phyloP scores from a whole-genome alignment of 2,888 invertebrate species.

The Eutolmus rufibarbis region DNA sequence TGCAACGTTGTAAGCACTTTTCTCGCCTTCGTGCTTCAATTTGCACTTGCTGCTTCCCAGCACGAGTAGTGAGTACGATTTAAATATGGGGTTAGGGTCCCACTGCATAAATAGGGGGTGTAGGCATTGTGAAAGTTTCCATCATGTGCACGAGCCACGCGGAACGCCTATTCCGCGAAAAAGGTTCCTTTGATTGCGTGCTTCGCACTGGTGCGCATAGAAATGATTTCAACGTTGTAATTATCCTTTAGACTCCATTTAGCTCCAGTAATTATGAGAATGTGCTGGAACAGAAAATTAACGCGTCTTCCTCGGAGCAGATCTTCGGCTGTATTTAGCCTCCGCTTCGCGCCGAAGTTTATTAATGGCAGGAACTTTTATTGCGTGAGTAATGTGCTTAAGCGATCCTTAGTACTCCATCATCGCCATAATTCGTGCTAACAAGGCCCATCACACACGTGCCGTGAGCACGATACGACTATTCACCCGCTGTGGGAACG shows the following conservation, averaged over 20 bases:
- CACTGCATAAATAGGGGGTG: background rate
- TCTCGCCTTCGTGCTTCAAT: background rate
- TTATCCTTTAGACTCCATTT: background rate
- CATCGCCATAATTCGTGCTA: conserved; percentile 25
- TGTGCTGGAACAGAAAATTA: background rate
- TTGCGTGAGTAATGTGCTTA: conserved; percentile 21
- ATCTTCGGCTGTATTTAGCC: background rate
- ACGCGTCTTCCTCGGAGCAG: background rate
- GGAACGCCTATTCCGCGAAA: background rate
- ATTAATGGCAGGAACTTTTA: background rate
- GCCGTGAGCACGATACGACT: background rate
- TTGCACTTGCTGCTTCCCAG: background rate
- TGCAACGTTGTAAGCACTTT: background rate
- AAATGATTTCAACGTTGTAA: background rate
- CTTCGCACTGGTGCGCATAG: background rate
- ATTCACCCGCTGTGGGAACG: conserved; percentile 13
- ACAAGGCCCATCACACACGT: conserved; percentile 4
- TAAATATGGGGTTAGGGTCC: background rate
- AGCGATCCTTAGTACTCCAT: conserved; percentile 29
- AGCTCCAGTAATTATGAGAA: background rate
- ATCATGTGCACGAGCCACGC: background rate
- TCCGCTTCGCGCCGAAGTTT: background rate
- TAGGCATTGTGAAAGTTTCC: background rate
- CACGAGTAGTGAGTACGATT: background rate
- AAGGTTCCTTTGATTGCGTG: background rate